phyloP scores from a whole-genome alignment of 2,113 vertebrate genomes.

The Prolemur simus region DNA sequence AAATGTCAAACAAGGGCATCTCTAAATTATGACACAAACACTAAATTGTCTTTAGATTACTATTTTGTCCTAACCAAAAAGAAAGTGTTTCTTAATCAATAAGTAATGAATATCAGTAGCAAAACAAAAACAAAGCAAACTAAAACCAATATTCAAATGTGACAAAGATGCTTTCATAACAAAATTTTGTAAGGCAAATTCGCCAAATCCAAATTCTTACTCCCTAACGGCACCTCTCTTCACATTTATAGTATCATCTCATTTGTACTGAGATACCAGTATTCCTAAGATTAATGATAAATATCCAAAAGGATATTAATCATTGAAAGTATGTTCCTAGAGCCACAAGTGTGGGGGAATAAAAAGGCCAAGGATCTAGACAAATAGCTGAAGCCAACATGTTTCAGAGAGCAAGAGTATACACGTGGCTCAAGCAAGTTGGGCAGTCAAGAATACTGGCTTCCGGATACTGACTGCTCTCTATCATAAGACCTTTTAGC shows the following conservation, averaged over 20 bases:
- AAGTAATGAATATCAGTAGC: not conserved
- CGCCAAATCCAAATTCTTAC: not conserved
- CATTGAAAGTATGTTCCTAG: conserved; percentile 23
- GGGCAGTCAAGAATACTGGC: not conserved
- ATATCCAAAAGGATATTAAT: conserved; percentile 41
- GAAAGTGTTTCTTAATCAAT: not conserved
- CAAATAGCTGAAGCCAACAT: conserved; percentile 5
- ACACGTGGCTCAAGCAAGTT: not conserved
- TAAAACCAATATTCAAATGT: conserved; percentile 37
- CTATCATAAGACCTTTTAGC: conserved; percentile 7
- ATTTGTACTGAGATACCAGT: conserved; percentile 34
- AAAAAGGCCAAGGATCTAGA: not conserved
- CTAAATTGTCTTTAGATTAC: conserved; percentile 27
- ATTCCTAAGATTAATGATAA: conserved; percentile 47
- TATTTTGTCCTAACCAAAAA: conserved; percentile 11
- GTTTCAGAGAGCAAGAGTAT: not conserved
- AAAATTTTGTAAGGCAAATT: conserved; percentile 14
- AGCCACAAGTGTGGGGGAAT: not conserved
- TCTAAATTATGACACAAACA: not conserved
- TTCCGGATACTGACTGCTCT: not conserved
- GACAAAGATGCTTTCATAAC: not conserved
- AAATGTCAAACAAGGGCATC: conserved; percentile 20
- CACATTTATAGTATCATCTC: not conserved
- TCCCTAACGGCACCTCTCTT: not conserved
- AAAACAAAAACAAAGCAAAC: conserved; percentile 25